Evolutionary conservation across 2,797 vertebrate species (phyloP), one percentile per base, ranked within the genome.

Genomic region (Peromyscus nudipes): DNA sequence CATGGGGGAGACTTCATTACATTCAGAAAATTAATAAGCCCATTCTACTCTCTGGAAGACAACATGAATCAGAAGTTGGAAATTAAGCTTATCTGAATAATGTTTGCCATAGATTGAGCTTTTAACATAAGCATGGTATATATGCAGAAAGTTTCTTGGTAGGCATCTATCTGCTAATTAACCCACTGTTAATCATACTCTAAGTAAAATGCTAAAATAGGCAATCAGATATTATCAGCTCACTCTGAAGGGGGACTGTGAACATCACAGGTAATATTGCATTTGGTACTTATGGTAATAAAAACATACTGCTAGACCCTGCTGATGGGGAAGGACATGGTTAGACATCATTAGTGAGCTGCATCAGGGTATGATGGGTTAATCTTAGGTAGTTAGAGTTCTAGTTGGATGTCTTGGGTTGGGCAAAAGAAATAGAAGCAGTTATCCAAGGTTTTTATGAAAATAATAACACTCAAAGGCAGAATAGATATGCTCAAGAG

Each of bases 11-110:
- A 94, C 34, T 93, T 92, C 43, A 88, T 85, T 93, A 96, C 71
- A 71, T 92, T 95, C 25, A 77, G 52, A 96, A 96, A 92, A 97
- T 92, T 14, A 64, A 2, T 81, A 86, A 97, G 55, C 52, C 27
- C 29, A 52, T 37, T 91, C 43, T 65, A 17, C 52, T 86, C 29
- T 87, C 31, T 89, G 77, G 79, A 97, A 96, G 86, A 85, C 43
- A 91, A 80, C 12, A 62, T 55, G 52, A 96, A 85, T 40, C 77
- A 86, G 81, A 97, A 71, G 60, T 73, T 75, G 73, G 52, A 87
- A 94, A 96, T 21, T 34, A 71, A 76, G 11, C 5, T 82, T 82
- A 69, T 62, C 34, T 79, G 29, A 57, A 60, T 83, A 76, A 91
- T 57, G 46, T 60, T 76, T 60, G 79, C n/a, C 14, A 1, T 55